Conservation (phyloP, 2,797 vertebrate species). For the Acipenser oxyrinchus region DNA sequence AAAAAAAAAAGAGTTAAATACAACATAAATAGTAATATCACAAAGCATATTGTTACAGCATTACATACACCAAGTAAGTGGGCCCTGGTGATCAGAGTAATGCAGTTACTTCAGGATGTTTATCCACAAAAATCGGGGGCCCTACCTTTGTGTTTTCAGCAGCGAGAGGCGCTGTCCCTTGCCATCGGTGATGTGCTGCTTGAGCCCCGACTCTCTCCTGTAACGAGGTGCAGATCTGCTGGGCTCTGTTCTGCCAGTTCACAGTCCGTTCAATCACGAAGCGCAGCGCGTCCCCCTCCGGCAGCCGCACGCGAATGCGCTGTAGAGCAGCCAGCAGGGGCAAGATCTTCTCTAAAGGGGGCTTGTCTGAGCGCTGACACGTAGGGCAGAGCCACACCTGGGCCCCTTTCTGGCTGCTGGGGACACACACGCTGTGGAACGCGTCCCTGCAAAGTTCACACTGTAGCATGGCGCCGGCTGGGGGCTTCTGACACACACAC, state of each 20-base stretch:
- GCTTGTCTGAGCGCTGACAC: constrained; percentile 83
- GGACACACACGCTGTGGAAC: constrained; percentile 77
- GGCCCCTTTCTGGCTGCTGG: constrained; percentile 40
- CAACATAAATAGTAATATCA: no score
- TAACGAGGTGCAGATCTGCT: constrained; percentile 73
- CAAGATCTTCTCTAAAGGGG: constrained; percentile 83
- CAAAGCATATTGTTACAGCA: no score
- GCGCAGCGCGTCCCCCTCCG: constrained; percentile 88
- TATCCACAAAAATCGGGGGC: background rate
- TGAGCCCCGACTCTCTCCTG: constrained; percentile 60
- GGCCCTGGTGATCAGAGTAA: no score
- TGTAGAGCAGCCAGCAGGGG: constrained; percentile 86
- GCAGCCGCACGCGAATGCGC: constrained; percentile 85
- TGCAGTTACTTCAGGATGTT: no score
- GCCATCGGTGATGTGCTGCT: constrained; percentile 52
- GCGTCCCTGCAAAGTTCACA: constrained; percentile 90
- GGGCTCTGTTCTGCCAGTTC: constrained; percentile 88
- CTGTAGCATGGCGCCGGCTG: constrained; percentile 78
- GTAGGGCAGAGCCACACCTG: constrained; percentile 84
- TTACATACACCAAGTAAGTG: no score
- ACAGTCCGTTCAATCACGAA: constrained; percentile 95
- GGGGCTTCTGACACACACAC: constrained; percentile 83
- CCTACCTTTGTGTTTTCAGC: constrained; percentile 47
- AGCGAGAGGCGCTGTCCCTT: constrained; percentile 31
- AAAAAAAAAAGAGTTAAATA: no score